Evolutionary conservation across 2,797 vertebrate species (phyloP).

Genomic region (Ibycter americanus): DNA sequence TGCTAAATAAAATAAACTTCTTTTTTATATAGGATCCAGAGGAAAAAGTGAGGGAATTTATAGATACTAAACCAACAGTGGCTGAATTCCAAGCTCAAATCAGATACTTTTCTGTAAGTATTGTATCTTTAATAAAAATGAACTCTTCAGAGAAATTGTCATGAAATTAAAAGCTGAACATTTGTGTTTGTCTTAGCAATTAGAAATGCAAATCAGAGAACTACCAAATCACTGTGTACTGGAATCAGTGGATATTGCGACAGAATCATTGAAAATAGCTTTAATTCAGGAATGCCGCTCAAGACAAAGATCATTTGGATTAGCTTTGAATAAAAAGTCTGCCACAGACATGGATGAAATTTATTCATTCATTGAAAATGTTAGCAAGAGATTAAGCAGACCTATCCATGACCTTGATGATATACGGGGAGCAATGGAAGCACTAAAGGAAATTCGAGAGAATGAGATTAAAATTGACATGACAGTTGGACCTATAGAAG

Average conservation of each 20-base stretch:
- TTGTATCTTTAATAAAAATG: neutral
- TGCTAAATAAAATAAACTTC: neutral
- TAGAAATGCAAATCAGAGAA: conserved; percentile 80
- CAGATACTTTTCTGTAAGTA: conserved; percentile 82
- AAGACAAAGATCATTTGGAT: conserved; percentile 82
- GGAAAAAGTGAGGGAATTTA: conserved; percentile 81
- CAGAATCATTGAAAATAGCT: conserved; percentile 78
- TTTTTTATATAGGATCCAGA: conserved; percentile 78
- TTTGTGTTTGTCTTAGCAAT: conserved; percentile 66
- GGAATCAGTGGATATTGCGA: conserved; percentile 75
- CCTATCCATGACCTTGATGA: conserved; percentile 83
- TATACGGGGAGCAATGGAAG: conserved; percentile 79
- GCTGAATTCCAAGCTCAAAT: conserved; percentile 83
- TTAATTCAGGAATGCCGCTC: conserved; percentile 80
- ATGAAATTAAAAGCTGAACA: neutral
- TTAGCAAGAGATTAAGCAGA: conserved; percentile 79
- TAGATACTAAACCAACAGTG: conserved; percentile 77
- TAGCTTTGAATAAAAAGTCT: conserved; percentile 77
- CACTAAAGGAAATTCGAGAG: conserved; percentile 81
- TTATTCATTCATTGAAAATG: conserved; percentile 78
- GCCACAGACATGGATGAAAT: conserved; percentile 76
- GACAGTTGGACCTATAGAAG: conserved; percentile 83
- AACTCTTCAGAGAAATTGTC: neutral
- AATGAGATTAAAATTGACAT: conserved; percentile 80
- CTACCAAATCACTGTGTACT: conserved; percentile 71